Evolutionary conservation across 2,888 invertebrate genomes (phyloP).

Genomic region (Ischnura elegans): DNA sequence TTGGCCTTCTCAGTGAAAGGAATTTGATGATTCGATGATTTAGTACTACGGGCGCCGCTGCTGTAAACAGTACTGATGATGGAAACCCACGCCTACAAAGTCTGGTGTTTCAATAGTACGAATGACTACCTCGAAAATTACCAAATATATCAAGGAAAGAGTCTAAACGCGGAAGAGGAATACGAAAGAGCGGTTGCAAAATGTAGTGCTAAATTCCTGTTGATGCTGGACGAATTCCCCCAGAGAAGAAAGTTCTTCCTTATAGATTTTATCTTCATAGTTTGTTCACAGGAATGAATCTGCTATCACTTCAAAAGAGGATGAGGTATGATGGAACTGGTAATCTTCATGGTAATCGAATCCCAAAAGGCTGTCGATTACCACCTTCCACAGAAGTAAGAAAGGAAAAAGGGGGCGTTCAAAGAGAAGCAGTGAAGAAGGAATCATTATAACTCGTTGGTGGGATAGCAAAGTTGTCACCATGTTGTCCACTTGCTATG

Average conservation of each 20-base stretch:
- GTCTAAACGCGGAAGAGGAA: background rate
- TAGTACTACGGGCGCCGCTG: background rate
- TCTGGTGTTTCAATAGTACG: background rate
- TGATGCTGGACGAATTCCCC: background rate
- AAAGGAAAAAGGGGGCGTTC: background rate
- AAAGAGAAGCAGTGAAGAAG: too few species aligned
- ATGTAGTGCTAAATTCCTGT: background rate
- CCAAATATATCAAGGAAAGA: background rate
- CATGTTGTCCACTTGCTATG: too few species aligned
- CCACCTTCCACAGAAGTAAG: background rate
- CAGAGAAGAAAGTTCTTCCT: background rate
- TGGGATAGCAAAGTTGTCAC: too few species aligned
- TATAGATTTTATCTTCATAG: background rate
- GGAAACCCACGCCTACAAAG: too few species aligned
- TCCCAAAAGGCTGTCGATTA: background rate
- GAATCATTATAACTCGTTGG: too few species aligned
- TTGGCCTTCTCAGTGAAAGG: background rate
- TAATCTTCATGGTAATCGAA: background rate
- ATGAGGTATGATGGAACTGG: background rate
- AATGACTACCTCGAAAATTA: background rate
- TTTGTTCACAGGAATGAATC: conserved; percentile 13
- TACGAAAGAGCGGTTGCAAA: background rate
- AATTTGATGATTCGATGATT: background rate
- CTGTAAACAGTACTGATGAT: too few species aligned
- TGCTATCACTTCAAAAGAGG: background rate